Base-by-base conservation (phyloP, 35 echinoderm and acorn worm genomes). In the Stichopus chloronotus region DNA sequence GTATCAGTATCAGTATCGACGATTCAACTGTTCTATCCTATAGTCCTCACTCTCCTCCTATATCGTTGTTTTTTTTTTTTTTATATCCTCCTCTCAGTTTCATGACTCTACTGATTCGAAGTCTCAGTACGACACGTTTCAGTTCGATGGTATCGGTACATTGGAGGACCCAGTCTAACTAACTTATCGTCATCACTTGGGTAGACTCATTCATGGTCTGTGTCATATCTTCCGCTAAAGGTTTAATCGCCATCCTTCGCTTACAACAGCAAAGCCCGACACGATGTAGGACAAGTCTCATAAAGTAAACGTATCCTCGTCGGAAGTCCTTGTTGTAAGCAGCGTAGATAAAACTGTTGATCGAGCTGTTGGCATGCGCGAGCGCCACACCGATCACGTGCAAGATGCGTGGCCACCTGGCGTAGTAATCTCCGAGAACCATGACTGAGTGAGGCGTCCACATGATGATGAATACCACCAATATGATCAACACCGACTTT, bases 291-390 rank as follows among this genome's bases (percentile, higher is more conserved):
- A 96, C 12, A 16, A 87, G 16, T 17, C 58, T 52, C 11, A 94
- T 92, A 65, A 96, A 94, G 23, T 54, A 24, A 19, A 87, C 53
- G 94, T 95, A 97, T 5, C 96, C 94, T 74, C 82, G 17, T 3
- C 96, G 91, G 81, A 97, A 97, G 53, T 93, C 87, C 65, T 87
- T 81, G 88, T 97, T 97, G 55, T 92, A 93, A 16, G 92, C 87
- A 2, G 91, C 96, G 69, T 97, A 97, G n/a, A 97, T 63, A 63
- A 97, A 55, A 55, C 96, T 92, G 88, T 97, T 97, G 57, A 95
- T 69, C 57, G 91, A 93, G 76, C 94, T 97, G 79, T 97, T 95
- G 3, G 82, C 77, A 68, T 97, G 96, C 4, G 94, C 92, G 1
- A 97, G 52, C 8, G 88, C 92, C 4, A 93, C 81, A 9, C 61